Conservation (phyloP, 2,113 vertebrate genomes). For the Cacatua alba region DNA sequence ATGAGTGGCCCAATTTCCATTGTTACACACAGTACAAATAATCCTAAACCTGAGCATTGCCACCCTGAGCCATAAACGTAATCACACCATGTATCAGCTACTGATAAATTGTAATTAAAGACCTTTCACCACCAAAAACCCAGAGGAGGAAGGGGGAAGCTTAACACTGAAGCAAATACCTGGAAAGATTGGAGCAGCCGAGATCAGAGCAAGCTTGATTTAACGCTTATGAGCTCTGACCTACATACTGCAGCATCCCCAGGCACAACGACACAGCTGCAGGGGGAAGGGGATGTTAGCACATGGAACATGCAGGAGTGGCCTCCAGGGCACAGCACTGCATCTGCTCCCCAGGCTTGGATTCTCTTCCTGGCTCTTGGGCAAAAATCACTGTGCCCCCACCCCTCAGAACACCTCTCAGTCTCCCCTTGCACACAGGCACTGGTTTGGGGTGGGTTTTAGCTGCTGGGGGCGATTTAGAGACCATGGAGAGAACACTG, state of each 20-base stretch:
- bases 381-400: not conserved
- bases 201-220: not conserved
- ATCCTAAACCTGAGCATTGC: not conserved
- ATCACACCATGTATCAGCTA: not conserved
- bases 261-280: rapidly evolving
- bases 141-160: not conserved
- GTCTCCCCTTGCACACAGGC: not conserved
- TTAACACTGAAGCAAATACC: not conserved
- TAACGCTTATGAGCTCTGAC: not conserved
- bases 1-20: not conserved
- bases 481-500: not conserved
- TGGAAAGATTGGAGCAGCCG: not conserved
- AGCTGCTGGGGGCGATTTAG: not conserved
- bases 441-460: not conserved
- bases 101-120: not conserved
- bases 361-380: not conserved
- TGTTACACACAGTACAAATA: not conserved
- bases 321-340: not conserved
- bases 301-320: rapidly evolving
- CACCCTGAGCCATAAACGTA: not conserved
- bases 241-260: constrained; percentile 31
- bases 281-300: not conserved
- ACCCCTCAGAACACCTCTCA: not conserved
- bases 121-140: not conserved
- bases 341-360: not conserved